Evolutionary conservation across 2,888 invertebrate species (phyloP).

Genomic region (Acrobasis consociella): DNA sequence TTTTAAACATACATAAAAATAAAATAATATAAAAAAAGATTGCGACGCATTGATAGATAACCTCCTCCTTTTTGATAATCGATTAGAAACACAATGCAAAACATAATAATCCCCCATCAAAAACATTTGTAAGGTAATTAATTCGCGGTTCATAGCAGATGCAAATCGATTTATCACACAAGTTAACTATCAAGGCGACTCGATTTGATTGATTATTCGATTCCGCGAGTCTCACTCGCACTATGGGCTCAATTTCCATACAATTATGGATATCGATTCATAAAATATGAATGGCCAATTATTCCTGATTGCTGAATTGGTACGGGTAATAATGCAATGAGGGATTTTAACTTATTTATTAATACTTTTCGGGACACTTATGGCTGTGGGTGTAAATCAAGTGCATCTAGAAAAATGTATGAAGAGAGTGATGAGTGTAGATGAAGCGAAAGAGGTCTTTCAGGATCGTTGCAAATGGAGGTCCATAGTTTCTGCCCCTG

Average conservation of each 20-base stretch:
- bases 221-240: constrained; percentile 8
- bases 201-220: constrained; percentile 16
- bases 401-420: too few relatives aligned
- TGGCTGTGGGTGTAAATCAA: too few relatives aligned
- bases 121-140: not conserved
- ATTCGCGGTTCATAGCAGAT: not conserved
- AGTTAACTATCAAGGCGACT: not conserved
- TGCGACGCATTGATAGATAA: too few relatives aligned
- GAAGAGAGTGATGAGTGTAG: too few relatives aligned
- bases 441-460: too few relatives aligned
- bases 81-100: not conserved
- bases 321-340: not conserved
- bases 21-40: too few relatives aligned
- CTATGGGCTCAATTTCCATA: constrained; percentile 20
- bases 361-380: not conserved
- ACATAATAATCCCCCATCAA: not conserved
- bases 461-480: too few relatives aligned
- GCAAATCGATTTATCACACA: constrained; percentile 2
- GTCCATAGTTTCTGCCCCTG: too few relatives aligned
- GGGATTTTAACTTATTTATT: not conserved
- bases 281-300: constrained; percentile 21
- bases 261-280: constrained; percentile 21
- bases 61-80: too few relatives aligned
- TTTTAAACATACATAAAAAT: too few relatives aligned
- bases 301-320: constrained; percentile 4